phyloP scores from a whole-genome alignment of 2,113 vertebrate species.

The Phyllostomus hastatus region DNA sequence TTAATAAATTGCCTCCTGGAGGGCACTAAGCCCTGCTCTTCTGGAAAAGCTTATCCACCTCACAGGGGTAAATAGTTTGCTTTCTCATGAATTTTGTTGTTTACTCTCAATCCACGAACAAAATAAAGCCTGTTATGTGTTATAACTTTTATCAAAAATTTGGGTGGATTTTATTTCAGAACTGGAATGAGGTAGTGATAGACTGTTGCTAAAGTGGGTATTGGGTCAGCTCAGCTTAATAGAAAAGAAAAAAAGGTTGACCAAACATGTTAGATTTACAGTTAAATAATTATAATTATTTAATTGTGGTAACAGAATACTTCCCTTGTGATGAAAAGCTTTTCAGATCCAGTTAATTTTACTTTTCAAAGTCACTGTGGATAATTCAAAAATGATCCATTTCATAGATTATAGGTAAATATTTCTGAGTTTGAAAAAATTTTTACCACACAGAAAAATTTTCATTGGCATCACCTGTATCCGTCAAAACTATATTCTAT shows the following conservation, averaged over 20 bases:
- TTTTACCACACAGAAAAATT: not conserved
- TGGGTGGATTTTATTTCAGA: not conserved
- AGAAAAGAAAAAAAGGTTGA: not conserved
- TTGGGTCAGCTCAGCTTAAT: not conserved
- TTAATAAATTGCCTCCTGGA: slow-evolving; percentile 43
- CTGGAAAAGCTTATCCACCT: slow-evolving; percentile 41
- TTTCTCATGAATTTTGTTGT: slow-evolving; percentile 36
- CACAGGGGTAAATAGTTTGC: slow-evolving; percentile 11
- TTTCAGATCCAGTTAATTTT: not conserved
- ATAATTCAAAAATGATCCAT: not conserved
- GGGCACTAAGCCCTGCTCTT: slow-evolving; percentile 38
- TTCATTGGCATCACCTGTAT: not conserved
- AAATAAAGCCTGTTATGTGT: not conserved
- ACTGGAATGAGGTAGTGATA: not conserved
- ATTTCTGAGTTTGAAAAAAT: slow-evolving; percentile 1
- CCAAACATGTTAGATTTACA: not conserved
- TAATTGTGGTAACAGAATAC: not conserved
- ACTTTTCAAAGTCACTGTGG: not conserved
- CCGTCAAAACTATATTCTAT: not conserved
- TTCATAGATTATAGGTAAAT: not conserved
- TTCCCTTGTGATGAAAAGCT: not conserved
- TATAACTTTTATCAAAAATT: not conserved
- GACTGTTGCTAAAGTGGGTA: not conserved
- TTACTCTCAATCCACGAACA: slow-evolving; percentile 36
- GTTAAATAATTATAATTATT: not conserved